Evolutionary conservation across 2,113 vertebrate genomes (phyloP), one percentile per base, ranked within the genome.

Genomic region (Phalacrocorax aristotelis): DNA sequence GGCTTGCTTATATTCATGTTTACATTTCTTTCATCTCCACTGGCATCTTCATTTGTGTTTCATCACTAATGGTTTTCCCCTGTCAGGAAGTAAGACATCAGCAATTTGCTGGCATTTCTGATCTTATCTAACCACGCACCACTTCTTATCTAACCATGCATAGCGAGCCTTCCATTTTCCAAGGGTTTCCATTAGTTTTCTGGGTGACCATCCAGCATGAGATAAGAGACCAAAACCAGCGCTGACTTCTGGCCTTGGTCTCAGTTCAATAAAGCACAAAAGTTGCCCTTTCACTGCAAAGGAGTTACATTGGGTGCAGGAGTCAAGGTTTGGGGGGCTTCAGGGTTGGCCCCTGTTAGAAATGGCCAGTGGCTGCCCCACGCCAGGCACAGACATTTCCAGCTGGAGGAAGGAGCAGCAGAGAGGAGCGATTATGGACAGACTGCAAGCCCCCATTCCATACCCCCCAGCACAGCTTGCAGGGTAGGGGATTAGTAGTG

Each of bases 261-360:
- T 61, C 64, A 61, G 42, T 48, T 80, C 44, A 83, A 18, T 65
- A 58, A 95, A 91, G 17, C 38, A 55, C 34, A 30, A 83, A 49
- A 70, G 30, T 1, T 66, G 27, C 36, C 34, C 13, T 70, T 89
- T 90, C 13, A 29, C 25, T 70, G 51, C 46, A 86, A 71, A 80
- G 29, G 9, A 13, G 8, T 48, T 68, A 44, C 17, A 22, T 1
- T 13, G 10, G 16, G 7, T n/a, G 29, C 15, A 44, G 40, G 15
- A 57, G 19, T 29, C 42, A 71, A 62, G 42, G 7, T 1, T 0
- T 0, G 23, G 25, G 3, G 15, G 11, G 7, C 23, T 60, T 11
- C 27, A 75, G 34, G 30, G 3, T 7, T 55, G 25, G 8, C 10
- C 44, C 8, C 20, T 21, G 27, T 48, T 19, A 77, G 38, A 90